Evolutionary conservation across 1,140 invertebrate genomes (phyloP).

Genomic region (Paraescarpia echinospica): DNA sequence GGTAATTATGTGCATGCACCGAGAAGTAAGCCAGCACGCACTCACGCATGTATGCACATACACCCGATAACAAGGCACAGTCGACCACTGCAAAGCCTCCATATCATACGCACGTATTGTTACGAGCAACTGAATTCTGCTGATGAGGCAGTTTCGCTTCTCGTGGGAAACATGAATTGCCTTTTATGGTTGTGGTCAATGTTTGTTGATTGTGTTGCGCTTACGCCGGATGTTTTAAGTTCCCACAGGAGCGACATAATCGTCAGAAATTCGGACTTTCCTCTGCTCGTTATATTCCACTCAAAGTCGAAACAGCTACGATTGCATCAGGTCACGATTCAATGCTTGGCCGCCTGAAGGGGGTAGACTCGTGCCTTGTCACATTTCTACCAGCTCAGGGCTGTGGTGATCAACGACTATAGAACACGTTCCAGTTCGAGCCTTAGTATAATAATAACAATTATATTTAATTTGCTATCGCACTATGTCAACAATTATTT

Average conservation of each 20-base stretch:
- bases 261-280: neutral
- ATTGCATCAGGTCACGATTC: neutral
- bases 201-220: neutral
- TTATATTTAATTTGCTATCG: no score
- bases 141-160: neutral
- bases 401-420: neutral
- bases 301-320: neutral
- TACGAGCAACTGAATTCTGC: neutral
- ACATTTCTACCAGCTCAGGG: neutral
- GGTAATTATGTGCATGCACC: neutral
- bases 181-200: neutral
- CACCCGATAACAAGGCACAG: neutral
- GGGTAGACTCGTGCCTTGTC: neutral
- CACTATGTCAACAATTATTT: no score
- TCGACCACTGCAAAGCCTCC: neutral
- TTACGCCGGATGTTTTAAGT: neutral
- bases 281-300: neutral
- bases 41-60: neutral
- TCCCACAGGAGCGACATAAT: neutral
- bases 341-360: no score
- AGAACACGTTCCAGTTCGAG: neutral
- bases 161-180: neutral
- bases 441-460: no score
- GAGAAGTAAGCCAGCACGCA: neutral
- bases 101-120: neutral